Conservation (phyloP, 2,113 vertebrate genomes). For the Oriolus oriolus region DNA sequence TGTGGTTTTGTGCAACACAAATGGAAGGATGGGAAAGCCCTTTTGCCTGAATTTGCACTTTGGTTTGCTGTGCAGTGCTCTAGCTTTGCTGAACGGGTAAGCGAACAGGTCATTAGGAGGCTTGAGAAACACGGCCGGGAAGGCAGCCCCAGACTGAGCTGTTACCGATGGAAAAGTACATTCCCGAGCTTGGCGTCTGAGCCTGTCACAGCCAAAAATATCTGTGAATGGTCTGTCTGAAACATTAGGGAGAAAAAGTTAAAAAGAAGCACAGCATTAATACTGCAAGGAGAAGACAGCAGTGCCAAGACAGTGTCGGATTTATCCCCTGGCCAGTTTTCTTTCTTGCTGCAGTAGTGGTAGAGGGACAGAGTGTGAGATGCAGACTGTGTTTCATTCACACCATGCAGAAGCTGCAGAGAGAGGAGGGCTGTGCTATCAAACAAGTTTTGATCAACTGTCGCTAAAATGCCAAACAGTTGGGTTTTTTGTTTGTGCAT, state of each 20-base stretch:
- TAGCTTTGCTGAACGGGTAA: background rate
- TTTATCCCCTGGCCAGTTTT: background rate
- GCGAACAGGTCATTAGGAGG: background rate
- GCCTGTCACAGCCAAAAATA: background rate
- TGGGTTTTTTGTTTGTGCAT: background rate
- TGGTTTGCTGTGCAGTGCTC: background rate
- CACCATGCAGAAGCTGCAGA: background rate
- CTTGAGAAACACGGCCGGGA: background rate
- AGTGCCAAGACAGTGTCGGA: background rate
- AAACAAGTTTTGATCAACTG: background rate
- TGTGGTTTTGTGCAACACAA: background rate
- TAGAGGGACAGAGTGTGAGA: background rate
- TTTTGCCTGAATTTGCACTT: background rate
- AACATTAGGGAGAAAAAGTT: background rate
- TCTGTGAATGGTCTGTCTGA: background rate
- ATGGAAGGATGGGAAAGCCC: background rate
- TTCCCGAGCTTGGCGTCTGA: background rate
- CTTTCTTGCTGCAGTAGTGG: background rate
- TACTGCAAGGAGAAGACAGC: background rate
- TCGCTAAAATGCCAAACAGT: background rate
- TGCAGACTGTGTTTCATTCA: background rate
- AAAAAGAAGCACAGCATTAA: background rate
- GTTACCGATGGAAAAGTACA: slow-evolving; percentile 13
- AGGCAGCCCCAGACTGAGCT: background rate
- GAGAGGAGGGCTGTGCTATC: background rate